phyloP scores from a whole-genome alignment of 2,113 vertebrate genomes.

The Podarcis muralis region DNA sequence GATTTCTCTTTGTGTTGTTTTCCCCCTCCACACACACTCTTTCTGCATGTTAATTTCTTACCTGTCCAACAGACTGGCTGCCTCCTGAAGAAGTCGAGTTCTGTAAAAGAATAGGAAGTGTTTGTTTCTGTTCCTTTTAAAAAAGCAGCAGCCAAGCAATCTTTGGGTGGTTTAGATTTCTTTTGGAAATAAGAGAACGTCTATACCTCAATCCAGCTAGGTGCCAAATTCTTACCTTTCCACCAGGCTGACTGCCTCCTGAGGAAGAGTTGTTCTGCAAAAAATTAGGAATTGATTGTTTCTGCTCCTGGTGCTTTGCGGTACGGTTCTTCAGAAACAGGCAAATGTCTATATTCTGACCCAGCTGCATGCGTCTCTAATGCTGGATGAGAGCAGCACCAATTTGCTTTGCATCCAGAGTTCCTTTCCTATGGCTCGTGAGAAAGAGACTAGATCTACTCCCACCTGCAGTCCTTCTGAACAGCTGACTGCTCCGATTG shows the following conservation, averaged over 20 bases:
- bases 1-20: background rate
- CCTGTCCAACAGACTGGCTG: slow-evolving; percentile 5
- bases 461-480: background rate
- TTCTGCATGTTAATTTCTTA: background rate
- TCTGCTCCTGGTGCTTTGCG: background rate
- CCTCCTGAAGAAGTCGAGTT: slow-evolving; percentile 14
- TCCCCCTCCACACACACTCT: background rate
- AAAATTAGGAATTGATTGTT: background rate
- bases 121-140: background rate
- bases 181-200: background rate
- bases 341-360: background rate
- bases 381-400: background rate
- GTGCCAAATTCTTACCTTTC: background rate
- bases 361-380: background rate
- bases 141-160: background rate
- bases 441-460: background rate
- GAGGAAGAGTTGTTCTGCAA: slow-evolving; percentile 9
- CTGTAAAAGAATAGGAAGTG: background rate
- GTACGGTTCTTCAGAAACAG: background rate
- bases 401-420: background rate
- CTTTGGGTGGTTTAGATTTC: background rate
- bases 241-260: background rate
- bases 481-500: background rate
- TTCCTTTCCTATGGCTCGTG: background rate
- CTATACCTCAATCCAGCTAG: background rate